Conservation (phyloP, 2,888 invertebrate genomes). For the Coronaproctus castanopsis region DNA sequence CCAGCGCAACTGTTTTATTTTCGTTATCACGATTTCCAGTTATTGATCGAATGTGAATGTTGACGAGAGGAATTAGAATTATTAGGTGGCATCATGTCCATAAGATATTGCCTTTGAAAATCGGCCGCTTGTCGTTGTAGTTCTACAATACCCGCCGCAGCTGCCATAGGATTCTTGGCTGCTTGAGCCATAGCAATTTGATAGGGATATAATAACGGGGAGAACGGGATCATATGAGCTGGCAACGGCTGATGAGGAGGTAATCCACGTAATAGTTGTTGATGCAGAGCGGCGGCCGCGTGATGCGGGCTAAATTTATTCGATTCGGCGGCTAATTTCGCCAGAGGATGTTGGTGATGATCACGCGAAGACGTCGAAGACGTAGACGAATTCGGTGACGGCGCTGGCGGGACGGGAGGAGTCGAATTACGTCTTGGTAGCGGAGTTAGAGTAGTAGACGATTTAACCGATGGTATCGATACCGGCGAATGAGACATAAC, state of each 20-base stretch:
- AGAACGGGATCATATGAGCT: slow-evolving; percentile 75
- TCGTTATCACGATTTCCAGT: slow-evolving; percentile 45
- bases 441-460: slow-evolving; percentile 24
- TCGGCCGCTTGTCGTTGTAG: slow-evolving; percentile 65
- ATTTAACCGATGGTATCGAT: slow-evolving; percentile 22
- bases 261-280: slow-evolving; percentile 21
- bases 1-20: too few species aligned
- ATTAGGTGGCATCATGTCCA: slow-evolving; percentile 70
- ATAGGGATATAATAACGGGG: slow-evolving; percentile 70
- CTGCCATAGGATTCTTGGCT: slow-evolving; percentile 28
- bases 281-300: slow-evolving; percentile 41
- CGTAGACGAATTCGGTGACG: slow-evolving; percentile 3
- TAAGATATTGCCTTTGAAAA: slow-evolving; percentile 79
- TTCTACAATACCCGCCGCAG: slow-evolving; percentile 40
- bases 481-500: slow-evolving; percentile 19
- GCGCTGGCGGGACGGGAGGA: slow-evolving; percentile 16
- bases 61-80: background rate
- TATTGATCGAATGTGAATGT: slow-evolving; percentile 24
- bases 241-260: slow-evolving; percentile 44
- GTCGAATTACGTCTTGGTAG: slow-evolving; percentile 19
- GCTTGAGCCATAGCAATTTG: slow-evolving; percentile 43
- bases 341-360: slow-evolving; percentile 20
- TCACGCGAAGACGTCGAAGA: slow-evolving; percentile 19
- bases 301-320: slow-evolving; percentile 22
- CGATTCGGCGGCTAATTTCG: slow-evolving; percentile 22